phyloP scores from a whole-genome alignment of 2,113 vertebrate species.

The Carassius carassius region DNA sequence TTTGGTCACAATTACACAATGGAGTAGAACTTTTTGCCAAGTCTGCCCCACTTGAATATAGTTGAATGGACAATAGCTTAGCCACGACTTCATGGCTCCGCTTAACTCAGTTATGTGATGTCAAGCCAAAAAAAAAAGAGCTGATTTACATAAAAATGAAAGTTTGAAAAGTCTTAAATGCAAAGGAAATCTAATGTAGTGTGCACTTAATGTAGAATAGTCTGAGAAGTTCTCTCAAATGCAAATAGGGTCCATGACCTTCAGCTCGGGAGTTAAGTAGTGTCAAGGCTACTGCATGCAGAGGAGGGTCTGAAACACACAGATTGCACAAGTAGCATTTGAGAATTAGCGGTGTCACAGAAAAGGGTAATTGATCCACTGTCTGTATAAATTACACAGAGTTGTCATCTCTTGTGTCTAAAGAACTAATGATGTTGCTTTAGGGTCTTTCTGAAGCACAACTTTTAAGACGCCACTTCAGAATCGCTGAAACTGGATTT shows the following conservation, averaged over 20 bases:
- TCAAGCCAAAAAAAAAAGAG: slow-evolving; percentile 21
- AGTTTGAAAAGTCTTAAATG: slow-evolving; percentile 21
- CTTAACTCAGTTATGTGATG: slow-evolving; percentile 35
- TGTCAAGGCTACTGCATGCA: not conserved
- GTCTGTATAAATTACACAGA: slow-evolving; percentile 21
- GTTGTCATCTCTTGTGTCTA: not conserved
- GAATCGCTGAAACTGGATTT: not conserved
- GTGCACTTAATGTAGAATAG: slow-evolving; percentile 9
- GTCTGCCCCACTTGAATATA: slow-evolving; percentile 13
- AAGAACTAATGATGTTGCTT: not conserved
- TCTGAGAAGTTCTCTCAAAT: slow-evolving; percentile 17
- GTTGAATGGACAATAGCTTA: slow-evolving; percentile 11
- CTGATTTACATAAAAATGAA: slow-evolving; percentile 33
- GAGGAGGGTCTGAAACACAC: not conserved
- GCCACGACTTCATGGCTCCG: slow-evolving; percentile 22
- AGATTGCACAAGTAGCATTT: slow-evolving; percentile 19
- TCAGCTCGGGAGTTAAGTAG: slow-evolving; percentile 25
- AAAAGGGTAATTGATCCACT: slow-evolving; percentile 26
- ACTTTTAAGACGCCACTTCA: not conserved
- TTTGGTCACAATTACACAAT: slow-evolving; percentile 26
- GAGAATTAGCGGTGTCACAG: slow-evolving; percentile 9
- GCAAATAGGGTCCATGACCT: slow-evolving; percentile 17
- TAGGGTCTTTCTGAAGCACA: not conserved
- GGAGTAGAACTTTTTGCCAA: not conserved
- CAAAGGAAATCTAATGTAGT: slow-evolving; percentile 10